These are phyloP conservation scores for Pelosia muscerda DNA, from an alignment of 2,888 invertebrate species.

Conservation along the genomic window DNA sequence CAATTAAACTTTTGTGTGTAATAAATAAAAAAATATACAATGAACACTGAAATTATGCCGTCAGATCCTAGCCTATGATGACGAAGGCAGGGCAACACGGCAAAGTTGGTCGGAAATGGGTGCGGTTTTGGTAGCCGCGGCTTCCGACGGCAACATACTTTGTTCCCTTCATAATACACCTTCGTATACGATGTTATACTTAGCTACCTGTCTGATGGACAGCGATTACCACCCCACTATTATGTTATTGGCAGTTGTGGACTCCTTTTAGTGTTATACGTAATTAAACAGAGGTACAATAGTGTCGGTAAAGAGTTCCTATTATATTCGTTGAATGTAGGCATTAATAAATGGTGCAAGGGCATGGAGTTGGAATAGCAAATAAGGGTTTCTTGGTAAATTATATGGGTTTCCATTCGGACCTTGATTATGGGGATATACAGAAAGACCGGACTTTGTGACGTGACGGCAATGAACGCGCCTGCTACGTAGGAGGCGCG, in stretches of 20 bases:
- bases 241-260: neutral
- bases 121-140: conserved; percentile 2
- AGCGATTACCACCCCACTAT: neutral
- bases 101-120: conserved; percentile 8
- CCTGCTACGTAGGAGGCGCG: too few species aligned
- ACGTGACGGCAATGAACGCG: too few species aligned
- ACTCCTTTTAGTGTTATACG: neutral
- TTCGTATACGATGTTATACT: neutral
- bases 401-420: neutral
- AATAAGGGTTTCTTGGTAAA: too few species aligned
- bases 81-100: neutral
- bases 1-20: too few species aligned
- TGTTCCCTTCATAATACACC: neutral
- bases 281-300: neutral
- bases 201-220: neutral
- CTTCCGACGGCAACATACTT: conserved; percentile 11
- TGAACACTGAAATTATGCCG: neutral
- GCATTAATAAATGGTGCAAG: too few species aligned
- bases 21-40: neutral
- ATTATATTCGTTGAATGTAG: neutral
- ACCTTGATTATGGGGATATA: too few species aligned
- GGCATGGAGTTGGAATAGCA: neutral
- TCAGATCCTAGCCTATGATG: neutral
- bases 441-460: too few species aligned
- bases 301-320: neutral